These are phyloP conservation scores for Ennomos quercinarius DNA, from an alignment of 2,888 invertebrate species.

Conservation along the genomic window DNA sequence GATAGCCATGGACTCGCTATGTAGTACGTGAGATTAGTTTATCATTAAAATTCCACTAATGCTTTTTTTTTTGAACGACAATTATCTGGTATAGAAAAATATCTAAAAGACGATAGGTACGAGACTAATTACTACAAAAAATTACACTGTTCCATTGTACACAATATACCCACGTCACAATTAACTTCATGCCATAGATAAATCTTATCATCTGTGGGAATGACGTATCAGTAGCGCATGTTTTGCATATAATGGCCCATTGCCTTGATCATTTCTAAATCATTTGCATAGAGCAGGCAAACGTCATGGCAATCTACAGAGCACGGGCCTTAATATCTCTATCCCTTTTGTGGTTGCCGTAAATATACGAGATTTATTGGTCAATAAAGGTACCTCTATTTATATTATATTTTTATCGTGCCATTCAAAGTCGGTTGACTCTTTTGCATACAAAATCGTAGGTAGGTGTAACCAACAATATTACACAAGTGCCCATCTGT, in stretches of 20 bases:
- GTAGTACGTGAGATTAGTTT: no score
- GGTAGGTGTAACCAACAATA: background rate
- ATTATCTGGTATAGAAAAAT: background rate
- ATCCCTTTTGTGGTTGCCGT: conserved; percentile 20
- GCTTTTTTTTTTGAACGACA: no score
- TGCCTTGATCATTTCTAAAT: conserved; percentile 54
- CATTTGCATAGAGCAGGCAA: conserved; percentile 46
- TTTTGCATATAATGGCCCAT: conserved; percentile 65
- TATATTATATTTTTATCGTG: conserved; percentile 6
- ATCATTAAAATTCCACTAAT: no score
- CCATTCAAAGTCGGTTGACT: background rate
- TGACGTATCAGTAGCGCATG: conserved; percentile 51
- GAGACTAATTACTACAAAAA: conserved; percentile 18
- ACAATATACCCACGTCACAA: conserved; percentile 35
- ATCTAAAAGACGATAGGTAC: background rate
- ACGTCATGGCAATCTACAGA: conserved; percentile 27
- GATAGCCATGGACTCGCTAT: no score
- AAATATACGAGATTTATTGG: conserved; percentile 27
- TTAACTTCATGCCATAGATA: no score
- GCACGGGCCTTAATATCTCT: conserved; percentile 9
- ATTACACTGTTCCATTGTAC: conserved; percentile 37
- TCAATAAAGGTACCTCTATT: conserved; percentile 12
- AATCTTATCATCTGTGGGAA: conserved; percentile 60
- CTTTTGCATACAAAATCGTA: conserved; percentile 15
- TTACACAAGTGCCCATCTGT: background rate